Evolutionary conservation across 92 coral and sea anemone species (phyloP), one percentile per base, ranked within the genome.

Genomic region (Porites cylindrica): DNA sequence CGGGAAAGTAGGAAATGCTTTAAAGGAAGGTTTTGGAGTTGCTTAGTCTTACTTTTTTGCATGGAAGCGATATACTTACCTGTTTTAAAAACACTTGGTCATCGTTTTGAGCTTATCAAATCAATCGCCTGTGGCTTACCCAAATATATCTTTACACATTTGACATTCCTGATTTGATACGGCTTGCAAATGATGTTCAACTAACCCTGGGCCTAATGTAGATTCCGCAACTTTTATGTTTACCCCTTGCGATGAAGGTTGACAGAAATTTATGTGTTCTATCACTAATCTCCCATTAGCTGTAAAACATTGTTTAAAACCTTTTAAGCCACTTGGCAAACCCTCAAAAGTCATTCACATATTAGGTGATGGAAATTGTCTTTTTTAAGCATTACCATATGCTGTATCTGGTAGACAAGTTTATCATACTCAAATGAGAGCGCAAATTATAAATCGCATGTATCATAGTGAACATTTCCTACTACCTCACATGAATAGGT

Each of bases 311-410:
- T 8, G 50, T 68, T 47, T 8, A 5, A 10, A 68, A 14, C 10
- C 43, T 69, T 69, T 54, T 66, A 4, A 69, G 74, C 47, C 12
- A 23, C 74, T 69, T 69, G 74, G 74, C 10, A 23, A 8, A 69
- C 71, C 71, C 4, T 29, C 87, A 26, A 79, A 73, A 64, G 63
- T 84, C 23, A 38, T n/a, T 32, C 75, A 75, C 19, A 82, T 91
- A n/a, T 18, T 75, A 76, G 91, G 93, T 65, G 96, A 93, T 82
- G 93, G 94, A 53, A 94, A 91, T 83, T 88, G 96, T 85, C 60
- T 90, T 19, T 90, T 90, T 51, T 51, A 86, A 70, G 89, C 93
- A 54, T 47, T 90, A 60, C 85, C 93, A 10, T 90, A 90, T 66
- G 90, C 70, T n/a, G 26, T 90, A 78, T 73, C 93, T 52, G 75